Conservation (phyloP, 2,113 vertebrate genomes). For the Xiphophorus couchianus region DNA sequence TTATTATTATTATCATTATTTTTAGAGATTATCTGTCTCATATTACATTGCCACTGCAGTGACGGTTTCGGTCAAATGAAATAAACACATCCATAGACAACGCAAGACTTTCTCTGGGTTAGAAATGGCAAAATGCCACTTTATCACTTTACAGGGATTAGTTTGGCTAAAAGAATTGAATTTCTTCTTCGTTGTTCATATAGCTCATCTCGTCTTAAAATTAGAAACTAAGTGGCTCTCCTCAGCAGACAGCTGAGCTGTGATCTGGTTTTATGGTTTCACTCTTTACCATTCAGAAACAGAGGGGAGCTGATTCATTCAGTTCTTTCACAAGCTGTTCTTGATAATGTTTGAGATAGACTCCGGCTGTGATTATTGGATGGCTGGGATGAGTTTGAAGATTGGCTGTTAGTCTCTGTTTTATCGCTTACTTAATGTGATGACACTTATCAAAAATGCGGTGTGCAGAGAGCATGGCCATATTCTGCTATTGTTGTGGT, state of each 20-base stretch:
- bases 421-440: background rate
- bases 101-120: background rate
- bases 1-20: too few relatives aligned
- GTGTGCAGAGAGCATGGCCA: too few relatives aligned
- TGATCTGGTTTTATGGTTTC: background rate
- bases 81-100: background rate
- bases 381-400: background rate
- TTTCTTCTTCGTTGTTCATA: background rate
- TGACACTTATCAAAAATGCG: background rate
- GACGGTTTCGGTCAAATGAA: background rate
- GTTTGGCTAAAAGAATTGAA: background rate
- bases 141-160: too few relatives aligned
- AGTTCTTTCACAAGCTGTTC: background rate
- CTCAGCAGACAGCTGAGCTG: background rate
- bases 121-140: too few relatives aligned
- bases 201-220: too few relatives aligned
- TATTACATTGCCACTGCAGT: too few relatives aligned
- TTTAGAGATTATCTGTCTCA: too few relatives aligned
- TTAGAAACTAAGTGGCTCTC: background rate
- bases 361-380: constrained; percentile 8
- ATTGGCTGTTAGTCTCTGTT: background rate
- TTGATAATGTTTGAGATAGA: background rate
- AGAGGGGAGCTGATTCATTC: background rate
- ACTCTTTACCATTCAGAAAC: background rate
- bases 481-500: too few relatives aligned